These are phyloP conservation scores for Habropoda laboriosa DNA, from an alignment of 1,140 invertebrate species.

Conservation along the genomic window DNA sequence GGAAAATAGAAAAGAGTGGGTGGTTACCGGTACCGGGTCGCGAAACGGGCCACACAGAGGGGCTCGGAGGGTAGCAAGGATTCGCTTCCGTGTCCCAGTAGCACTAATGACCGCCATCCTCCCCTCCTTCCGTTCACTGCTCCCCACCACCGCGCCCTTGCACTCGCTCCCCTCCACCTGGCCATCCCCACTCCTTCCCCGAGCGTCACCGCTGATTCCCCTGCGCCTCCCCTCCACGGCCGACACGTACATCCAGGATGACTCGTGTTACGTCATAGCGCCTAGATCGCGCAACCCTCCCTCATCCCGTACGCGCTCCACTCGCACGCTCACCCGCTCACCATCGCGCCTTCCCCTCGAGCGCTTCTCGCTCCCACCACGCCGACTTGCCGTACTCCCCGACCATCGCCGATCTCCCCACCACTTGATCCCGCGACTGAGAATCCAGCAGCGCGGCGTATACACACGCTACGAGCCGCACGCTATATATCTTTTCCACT, in stretches of 20 bases:
- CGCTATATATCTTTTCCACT: conserved; percentile 62
- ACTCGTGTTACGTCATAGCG: conserved; percentile 67
- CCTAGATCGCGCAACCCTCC: conserved; percentile 43
- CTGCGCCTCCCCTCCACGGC: conserved; percentile 14
- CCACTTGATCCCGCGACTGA: not conserved
- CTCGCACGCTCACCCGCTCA: not conserved
- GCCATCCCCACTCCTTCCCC: conserved; percentile 10
- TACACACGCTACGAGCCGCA: conserved; percentile 52
- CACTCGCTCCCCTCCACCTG: conserved; percentile 12
- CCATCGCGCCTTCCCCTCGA: not conserved
- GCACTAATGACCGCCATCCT: conserved; percentile 72
- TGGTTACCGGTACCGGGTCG: conserved; percentile 46
- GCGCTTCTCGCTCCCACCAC: not conserved
- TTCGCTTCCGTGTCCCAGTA: conserved; percentile 73
- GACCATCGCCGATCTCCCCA: conserved; percentile 14
- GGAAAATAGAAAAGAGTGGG: conserved; percentile 54
- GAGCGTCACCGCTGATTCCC: conserved; percentile 1
- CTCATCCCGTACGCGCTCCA: not conserved
- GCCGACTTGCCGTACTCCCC: not conserved
- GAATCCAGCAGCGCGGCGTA: conserved; percentile 48
- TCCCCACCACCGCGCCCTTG: conserved; percentile 59
- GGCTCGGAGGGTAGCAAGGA: conserved; percentile 44
- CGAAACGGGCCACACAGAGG: conserved; percentile 31
- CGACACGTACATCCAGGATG: conserved; percentile 45
- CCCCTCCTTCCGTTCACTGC: conserved; percentile 34